Base-by-base conservation (phyloP, 1,140 invertebrate species). In the Drosophila kikkawai region DNA sequence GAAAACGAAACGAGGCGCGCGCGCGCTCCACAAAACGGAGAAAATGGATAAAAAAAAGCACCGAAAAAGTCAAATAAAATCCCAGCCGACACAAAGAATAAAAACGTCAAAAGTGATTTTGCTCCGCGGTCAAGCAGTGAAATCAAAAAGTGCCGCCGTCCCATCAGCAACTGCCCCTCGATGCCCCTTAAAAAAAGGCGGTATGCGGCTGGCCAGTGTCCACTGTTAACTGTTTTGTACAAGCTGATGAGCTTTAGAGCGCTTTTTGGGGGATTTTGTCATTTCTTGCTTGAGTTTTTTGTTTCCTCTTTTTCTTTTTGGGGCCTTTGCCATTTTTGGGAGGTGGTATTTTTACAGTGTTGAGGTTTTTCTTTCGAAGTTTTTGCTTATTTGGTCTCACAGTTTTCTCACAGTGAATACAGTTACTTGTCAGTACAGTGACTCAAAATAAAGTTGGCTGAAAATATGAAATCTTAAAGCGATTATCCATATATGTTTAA, bases 31-130 rank as follows among this genome's bases (percentile, higher is more conserved):
- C 58, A 68, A 79, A 66, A 63, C 56, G 26, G 57, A 48, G 61
- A 47, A 67, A 66, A 63, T 60, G 48, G 48, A 39, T 53, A 51
- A 70, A 34, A 73, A 73, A 83, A 61, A 47, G 42, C 41, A 36
- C 41, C 45, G 17, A 55, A 63, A 69, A 65, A 75, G 57, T 47
- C 70, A 79, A 79, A 66, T 79, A 70, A 78, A 79, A 63, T 61
- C 76, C 80, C 50, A 86, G 75, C 67, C 64, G 81, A 91, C 75
- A 82, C 71, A 90, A 73, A 82, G 85, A 90, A 90, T 87, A 90
- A 86, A 88, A 91, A 85, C 86, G 85, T 90, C 86, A 90, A 90
- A 90, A 90, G 86, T 82, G 82, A 90, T 91, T 90, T 90, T 91
- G 87, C 71, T 79, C 78, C 80, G 82, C 80, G 85, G 65, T 90